phyloP scores from a whole-genome alignment of 2,113 vertebrate genomes.

The Callocephalon fimbriatum region DNA sequence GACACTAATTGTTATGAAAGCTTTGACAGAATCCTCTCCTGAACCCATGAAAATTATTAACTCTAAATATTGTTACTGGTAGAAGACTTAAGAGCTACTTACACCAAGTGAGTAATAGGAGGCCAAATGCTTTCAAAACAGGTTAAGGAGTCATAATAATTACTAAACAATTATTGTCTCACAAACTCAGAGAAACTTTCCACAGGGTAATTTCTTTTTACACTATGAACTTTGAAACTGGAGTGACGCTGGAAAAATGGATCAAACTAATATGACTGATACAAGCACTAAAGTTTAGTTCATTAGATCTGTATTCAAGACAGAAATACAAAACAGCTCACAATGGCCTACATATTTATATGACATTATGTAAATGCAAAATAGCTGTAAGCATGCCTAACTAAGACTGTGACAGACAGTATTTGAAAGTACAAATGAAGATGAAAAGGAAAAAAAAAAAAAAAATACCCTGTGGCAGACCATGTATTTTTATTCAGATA shows the following conservation, averaged over 20 bases:
- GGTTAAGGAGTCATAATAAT: background rate
- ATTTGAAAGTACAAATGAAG: background rate
- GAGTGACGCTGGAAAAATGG: background rate
- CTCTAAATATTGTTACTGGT: background rate
- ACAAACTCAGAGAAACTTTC: background rate
- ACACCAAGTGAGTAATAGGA: conserved; percentile 3
- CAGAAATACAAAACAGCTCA: background rate
- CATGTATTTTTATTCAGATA: background rate
- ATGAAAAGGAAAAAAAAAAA: background rate
- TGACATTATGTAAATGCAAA: background rate
- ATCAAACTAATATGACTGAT: background rate
- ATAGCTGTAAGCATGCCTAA: background rate
- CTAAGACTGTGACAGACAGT: background rate
- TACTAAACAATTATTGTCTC: background rate
- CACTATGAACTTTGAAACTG: background rate
- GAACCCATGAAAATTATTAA: conserved; percentile 8
- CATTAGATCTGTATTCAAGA: background rate
- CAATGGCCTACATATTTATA: background rate
- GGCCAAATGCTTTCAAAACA: conserved; percentile 22
- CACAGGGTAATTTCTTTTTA: background rate
- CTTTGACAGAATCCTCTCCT: background rate
- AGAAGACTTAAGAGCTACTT: background rate
- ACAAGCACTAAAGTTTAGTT: background rate
- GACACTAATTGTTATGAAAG: conserved; percentile 28
- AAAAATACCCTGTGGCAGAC: background rate